Evolutionary conservation across 2,888 invertebrate genomes (phyloP).

Genomic region (Tetragonula carbonaria): DNA sequence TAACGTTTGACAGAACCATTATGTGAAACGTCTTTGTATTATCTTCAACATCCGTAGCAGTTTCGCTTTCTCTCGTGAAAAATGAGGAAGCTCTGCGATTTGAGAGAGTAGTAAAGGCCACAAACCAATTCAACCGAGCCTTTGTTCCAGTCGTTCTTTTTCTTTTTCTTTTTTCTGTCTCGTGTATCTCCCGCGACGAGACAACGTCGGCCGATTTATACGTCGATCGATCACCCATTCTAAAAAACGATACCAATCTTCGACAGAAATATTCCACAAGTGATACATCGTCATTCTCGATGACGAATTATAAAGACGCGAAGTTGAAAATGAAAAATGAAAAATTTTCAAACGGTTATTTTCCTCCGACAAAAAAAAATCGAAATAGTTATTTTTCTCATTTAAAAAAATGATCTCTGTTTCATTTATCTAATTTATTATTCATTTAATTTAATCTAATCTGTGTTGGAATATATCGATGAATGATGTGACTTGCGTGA

Average conservation of each 20-base stretch:
- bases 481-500: too few relatives aligned
- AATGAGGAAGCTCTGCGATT: background rate
- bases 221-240: background rate
- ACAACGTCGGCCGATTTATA: background rate
- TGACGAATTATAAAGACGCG: too few relatives aligned
- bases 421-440: too few relatives aligned
- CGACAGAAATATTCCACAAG: background rate
- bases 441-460: too few relatives aligned
- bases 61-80: constrained; percentile 4
- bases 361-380: too few relatives aligned
- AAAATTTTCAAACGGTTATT: too few relatives aligned
- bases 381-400: too few relatives aligned
- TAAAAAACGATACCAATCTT: background rate
- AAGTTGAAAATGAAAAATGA: too few relatives aligned
- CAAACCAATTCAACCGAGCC: background rate
- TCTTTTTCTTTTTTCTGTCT: too few relatives aligned
- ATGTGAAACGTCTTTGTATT: background rate
- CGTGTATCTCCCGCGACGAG: background rate
- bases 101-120: constrained; percentile 15
- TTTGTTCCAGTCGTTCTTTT: background rate
- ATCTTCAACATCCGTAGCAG: background rate
- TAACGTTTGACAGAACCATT: constrained; percentile 3
- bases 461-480: too few relatives aligned
- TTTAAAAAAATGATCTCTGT: too few relatives aligned
- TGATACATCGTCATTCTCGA: too few relatives aligned